These are phyloP conservation scores for Scalopus aquaticus DNA, from an alignment of 2,113 vertebrate species.

Conservation along the genomic window DNA sequence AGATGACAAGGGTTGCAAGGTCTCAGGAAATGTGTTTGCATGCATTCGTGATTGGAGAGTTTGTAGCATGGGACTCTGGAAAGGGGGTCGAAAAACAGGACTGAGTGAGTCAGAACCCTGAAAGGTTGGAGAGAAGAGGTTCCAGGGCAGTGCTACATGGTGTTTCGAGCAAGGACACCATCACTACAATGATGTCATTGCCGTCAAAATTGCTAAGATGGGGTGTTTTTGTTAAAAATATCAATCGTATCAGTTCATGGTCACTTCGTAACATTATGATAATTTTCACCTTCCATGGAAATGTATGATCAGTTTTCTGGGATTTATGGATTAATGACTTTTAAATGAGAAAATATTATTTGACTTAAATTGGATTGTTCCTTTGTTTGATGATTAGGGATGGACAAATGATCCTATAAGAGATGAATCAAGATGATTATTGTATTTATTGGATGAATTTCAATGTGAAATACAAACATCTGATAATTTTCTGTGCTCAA, in stretches of 20 bases:
- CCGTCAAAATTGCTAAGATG: not conserved
- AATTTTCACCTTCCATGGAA: not conserved
- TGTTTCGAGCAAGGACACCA: not conserved
- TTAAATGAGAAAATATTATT: slow-evolving; percentile 28
- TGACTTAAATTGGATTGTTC: not conserved
- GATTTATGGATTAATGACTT: slow-evolving; percentile 13
- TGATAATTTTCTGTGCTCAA: not conserved
- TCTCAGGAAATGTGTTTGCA: not conserved
- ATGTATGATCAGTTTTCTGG: not conserved
- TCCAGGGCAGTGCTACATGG: not conserved
- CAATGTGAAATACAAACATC: not conserved
- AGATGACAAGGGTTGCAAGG: not conserved
- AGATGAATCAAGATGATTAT: not conserved
- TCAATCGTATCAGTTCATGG: not conserved
- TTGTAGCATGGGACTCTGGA: not conserved
- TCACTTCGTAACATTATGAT: not conserved
- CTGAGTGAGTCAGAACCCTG: not conserved
- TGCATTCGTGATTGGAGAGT: not conserved
- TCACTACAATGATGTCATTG: not conserved
- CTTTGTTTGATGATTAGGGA: not conserved
- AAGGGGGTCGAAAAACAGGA: not conserved
- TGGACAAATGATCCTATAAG: not conserved
- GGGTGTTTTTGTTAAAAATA: not conserved
- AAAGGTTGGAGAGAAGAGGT: not conserved
- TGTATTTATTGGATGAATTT: slow-evolving; percentile 6